Evolutionary conservation across 1,140 invertebrate genomes (phyloP), one percentile per base, ranked within the genome.

Genomic region (Dendrolimus kikuchii): DNA sequence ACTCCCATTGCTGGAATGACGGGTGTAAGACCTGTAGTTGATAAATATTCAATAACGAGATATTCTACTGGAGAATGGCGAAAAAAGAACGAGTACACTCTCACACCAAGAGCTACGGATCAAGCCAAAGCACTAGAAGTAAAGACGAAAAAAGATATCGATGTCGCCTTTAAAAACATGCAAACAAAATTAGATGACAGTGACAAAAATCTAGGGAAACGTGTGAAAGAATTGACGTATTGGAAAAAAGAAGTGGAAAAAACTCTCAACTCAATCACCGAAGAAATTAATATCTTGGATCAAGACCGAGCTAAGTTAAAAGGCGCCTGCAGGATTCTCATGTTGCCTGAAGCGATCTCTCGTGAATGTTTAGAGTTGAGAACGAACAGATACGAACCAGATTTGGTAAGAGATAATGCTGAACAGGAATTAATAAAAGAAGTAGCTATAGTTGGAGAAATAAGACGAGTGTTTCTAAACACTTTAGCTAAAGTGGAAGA

Each of bases 361-460:
- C 84, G 77, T 36, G 94, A 95, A 71, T 94, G 93, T 80, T 79
- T 97, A 5, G 92, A 95, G 53, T 87, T 93, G 52, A 87, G 95
- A 36, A 90, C 92, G 5, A 90, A 89, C n/a, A 89, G 95, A 53
- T 89, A 94, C 40, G 94, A 95, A 57, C 91, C 92, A 0, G 95
- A 97, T 81, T 79, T 95, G 38, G 93, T 95, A 0, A 88, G 93
- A 56, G 95, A 97, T 72, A 89, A 92, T 41, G 92, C 94, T 5
- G 95, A 97, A 80, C 92, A 95, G 60, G 93, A 95, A 75, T 75
- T 97, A 6, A 89, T 92, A 5, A 93, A 92, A 77, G 93, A 95
- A 75, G 74, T 91, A 40, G 89, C 92, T 0, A 87, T 95, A 5
- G 91, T 92, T 9, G 88, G 90, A 0, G 92, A 93, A 73, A 91